Conservation (phyloP, 2,888 invertebrate species). For the Chouioia cunea region DNA sequence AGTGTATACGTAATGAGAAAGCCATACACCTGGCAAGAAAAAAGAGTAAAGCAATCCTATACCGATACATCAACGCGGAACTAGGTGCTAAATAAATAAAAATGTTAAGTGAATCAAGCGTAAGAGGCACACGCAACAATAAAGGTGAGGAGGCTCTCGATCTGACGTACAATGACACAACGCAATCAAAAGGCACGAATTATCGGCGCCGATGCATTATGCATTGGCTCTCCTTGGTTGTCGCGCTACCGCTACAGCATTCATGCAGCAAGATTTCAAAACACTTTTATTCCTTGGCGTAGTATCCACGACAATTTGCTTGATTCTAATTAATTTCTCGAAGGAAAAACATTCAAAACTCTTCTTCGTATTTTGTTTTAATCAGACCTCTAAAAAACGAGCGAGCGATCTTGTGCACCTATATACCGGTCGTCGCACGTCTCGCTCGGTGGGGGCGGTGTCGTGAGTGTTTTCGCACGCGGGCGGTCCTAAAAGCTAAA, state of each 20-base stretch:
- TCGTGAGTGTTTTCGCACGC: conserved; percentile 52
- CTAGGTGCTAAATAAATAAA: background rate
- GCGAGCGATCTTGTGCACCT: no score
- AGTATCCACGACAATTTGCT: conserved; percentile 13
- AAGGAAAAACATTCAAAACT: background rate
- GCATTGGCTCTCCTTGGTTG: conserved; percentile 39
- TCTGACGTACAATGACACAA: conserved; percentile 57
- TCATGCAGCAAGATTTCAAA: background rate
- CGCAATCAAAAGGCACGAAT: conserved; percentile 60
- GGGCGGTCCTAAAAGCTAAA: conserved; percentile 52
- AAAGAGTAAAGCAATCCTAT: background rate
- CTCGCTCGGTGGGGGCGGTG: conserved; percentile 38
- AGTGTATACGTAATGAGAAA: background rate
- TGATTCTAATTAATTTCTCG: no score
- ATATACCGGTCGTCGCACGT: no score
- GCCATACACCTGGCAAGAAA: no score
- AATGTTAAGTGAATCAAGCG: no score
- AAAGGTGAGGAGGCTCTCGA: conserved; percentile 47
- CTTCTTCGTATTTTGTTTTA: background rate
- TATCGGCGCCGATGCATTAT: conserved; percentile 57
- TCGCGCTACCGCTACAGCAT: conserved; percentile 7
- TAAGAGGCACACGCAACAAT: no score
- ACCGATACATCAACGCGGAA: conserved; percentile 4
- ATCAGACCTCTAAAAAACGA: no score
- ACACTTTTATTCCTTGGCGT: no score